A percentile compares a stretch with the other conserved stretches of the same genome.
Evolutionary conservation across 2,888 invertebrate species (phyloP).

Genomic region (Cheilosia vulpina): DNA sequence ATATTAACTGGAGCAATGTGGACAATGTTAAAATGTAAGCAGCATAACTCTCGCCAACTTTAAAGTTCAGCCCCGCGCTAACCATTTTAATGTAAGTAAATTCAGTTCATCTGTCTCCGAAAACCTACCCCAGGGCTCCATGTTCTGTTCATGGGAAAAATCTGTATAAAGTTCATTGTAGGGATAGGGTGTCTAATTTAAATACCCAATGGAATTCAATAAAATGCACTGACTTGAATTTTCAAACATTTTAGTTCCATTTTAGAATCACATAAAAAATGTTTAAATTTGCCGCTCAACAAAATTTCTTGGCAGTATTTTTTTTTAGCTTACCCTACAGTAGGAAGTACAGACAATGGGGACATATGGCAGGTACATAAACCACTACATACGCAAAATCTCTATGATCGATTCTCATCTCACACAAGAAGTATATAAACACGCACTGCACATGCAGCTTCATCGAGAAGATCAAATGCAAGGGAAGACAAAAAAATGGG

Average conservation of each 20-base stretch:
- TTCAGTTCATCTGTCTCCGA: too few species aligned
- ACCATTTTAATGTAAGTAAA: too few species aligned
- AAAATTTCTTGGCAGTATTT: constrained; percentile 4
- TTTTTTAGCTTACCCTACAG: constrained; percentile 60
- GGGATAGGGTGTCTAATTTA: neutral
- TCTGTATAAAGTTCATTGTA: neutral
- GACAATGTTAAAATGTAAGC: too few species aligned
- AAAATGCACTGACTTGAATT: neutral
- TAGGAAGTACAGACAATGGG: constrained; percentile 62
- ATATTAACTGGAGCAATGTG: too few species aligned
- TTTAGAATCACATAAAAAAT: neutral
- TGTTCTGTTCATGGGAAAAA: too few species aligned
- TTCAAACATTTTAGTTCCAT: neutral
- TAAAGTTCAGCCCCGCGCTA: too few species aligned
- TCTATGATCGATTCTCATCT: constrained; percentile 16
- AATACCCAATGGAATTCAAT: neutral
- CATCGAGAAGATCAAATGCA: constrained; percentile 12
- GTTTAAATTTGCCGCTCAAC: neutral
- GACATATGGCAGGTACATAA: constrained; percentile 67
- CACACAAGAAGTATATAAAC: constrained; percentile 16
- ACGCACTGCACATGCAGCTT: constrained; percentile 51
- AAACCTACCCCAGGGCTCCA: too few species aligned
- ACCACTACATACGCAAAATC: constrained; percentile 28
- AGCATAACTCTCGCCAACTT: too few species aligned
- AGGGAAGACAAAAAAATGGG: constrained; percentile 10